Conservation (phyloP, 2,113 vertebrate species). For the Cyprinodon brontotheroides region DNA sequence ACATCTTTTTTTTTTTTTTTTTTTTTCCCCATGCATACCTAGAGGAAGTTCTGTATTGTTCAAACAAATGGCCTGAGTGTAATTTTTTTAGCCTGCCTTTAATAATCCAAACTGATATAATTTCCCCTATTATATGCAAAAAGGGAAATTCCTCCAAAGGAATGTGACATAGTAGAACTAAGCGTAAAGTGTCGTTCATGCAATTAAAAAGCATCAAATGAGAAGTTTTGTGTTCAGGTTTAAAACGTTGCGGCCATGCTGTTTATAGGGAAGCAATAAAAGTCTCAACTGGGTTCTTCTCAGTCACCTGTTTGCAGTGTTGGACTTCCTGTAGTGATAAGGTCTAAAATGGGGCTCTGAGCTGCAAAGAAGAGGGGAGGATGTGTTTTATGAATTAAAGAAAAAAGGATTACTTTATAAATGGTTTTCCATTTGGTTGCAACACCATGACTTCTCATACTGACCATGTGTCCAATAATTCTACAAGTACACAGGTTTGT, state of each 20-base stretch:
- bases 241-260: not conserved
- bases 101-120: not conserved
- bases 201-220: not conserved
- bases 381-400: slow-evolving; percentile 44
- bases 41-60: not conserved
- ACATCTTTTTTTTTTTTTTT: not conserved
- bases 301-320: not conserved
- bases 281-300: not conserved
- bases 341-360: slow-evolving; percentile 23
- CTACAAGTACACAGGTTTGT: slow-evolving; percentile 29
- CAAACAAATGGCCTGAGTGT: not conserved
- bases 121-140: not conserved
- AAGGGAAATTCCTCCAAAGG: not conserved
- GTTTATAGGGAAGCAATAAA: not conserved
- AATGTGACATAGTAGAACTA: not conserved
- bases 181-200: not conserved
- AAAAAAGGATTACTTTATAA: slow-evolving; percentile 31
- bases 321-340: not conserved
- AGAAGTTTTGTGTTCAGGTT: not conserved
- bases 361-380: slow-evolving; percentile 27
- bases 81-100: not conserved
- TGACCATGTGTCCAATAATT: slow-evolving; percentile 7
- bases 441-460: slow-evolving; percentile 41
- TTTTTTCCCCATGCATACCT: not conserved
- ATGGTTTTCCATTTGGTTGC: slow-evolving; percentile 54